Evolutionary conservation across 2,113 vertebrate genomes (phyloP).

Genomic region (Ictalurus furcatus): DNA sequence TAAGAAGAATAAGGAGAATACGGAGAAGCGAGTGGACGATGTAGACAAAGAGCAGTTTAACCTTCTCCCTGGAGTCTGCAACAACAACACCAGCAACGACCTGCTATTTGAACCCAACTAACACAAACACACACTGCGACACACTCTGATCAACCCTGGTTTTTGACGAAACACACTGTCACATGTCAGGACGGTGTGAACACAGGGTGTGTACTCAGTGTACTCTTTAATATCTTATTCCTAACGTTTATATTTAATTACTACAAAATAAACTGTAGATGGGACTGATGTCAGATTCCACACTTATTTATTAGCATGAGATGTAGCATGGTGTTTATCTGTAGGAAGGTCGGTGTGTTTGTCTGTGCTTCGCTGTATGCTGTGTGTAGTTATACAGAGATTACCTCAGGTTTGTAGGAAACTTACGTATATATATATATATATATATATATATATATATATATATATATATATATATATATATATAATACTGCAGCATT

Average conservation of each 20-base stretch:
- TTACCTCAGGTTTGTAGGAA: background rate
- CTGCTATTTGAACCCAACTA: constrained; percentile 38
- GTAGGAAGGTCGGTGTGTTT: background rate
- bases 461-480: no score
- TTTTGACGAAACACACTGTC: background rate
- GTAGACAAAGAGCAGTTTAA: constrained; percentile 16
- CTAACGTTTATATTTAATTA: background rate
- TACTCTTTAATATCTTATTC: background rate
- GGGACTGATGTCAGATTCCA: background rate
- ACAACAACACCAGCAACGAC: background rate
- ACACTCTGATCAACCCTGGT: background rate
- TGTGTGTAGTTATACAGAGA: background rate
- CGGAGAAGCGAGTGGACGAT: constrained; percentile 41
- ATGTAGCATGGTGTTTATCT: background rate
- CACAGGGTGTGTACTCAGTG: background rate
- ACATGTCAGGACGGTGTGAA: background rate
- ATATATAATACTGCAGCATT: background rate
- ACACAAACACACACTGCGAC: constrained; percentile 9
- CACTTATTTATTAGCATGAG: background rate
- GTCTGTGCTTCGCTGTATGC: background rate
- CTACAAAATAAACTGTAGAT: background rate
- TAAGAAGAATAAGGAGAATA: constrained; percentile 43
- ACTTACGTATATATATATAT: background rate
- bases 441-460: no score
- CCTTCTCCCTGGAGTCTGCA: constrained; percentile 48